Conservation (phyloP, 2,888 invertebrate species). For the Ectobius pallidus region DNA sequence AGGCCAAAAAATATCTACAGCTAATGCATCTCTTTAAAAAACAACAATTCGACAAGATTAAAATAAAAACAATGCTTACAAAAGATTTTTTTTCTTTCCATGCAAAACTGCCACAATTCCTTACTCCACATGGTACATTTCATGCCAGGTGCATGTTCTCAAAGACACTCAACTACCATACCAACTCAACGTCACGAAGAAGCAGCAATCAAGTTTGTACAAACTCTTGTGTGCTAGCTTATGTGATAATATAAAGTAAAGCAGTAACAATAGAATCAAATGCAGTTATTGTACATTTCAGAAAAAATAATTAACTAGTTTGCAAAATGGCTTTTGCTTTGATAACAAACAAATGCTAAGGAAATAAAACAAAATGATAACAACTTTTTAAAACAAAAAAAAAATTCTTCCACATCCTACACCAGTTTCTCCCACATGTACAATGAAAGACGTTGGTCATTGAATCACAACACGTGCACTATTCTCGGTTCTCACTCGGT, state of each 20-base stretch:
- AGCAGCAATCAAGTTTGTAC: conserved; percentile 18
- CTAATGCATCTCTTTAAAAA: conserved; percentile 13
- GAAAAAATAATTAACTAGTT: not conserved
- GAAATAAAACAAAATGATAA: no score
- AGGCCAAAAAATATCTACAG: conserved; percentile 22
- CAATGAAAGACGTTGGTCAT: conserved; percentile 36
- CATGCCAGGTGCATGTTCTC: not conserved
- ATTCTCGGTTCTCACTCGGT: conserved; percentile 16
- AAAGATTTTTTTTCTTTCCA: not conserved
- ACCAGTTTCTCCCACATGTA: conserved; percentile 20
- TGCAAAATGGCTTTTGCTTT: not conserved
- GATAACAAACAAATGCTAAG: not conserved
- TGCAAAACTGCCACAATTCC: conserved; percentile 24
- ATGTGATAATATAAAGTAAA: not conserved
- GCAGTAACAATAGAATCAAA: not conserved
- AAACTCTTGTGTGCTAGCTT: conserved; percentile 3
- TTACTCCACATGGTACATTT: conserved; percentile 41
- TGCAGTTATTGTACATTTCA: not conserved
- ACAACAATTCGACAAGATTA: not conserved
- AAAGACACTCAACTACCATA: not conserved
- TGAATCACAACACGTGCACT: conserved; percentile 26
- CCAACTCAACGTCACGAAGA: not conserved
- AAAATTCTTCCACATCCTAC: conserved; percentile 2
- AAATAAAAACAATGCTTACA: conserved; percentile 13
- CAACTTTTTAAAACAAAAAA: not conserved